Evolutionary conservation across 1,140 invertebrate genomes (phyloP), one percentile per base, ranked within the genome.

Genomic region (Pectinophora gossypiella): DNA sequence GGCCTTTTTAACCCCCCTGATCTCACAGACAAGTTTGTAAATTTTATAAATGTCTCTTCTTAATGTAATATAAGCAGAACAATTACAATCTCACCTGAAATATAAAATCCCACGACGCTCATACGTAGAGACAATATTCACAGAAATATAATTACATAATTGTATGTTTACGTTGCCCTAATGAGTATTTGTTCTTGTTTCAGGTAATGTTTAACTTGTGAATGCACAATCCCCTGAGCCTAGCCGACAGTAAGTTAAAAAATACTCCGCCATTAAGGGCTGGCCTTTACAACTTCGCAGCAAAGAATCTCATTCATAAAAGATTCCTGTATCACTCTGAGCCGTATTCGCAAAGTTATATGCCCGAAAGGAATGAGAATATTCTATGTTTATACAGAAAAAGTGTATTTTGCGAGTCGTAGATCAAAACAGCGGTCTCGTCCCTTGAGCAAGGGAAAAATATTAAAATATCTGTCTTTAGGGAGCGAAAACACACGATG

Each of bases 401-500:
- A 67, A 64, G 55, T 72, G 57, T 82, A 66, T 76, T 74, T 74
- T 70, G 59, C 56, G 65, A 68, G 69, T 64, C 72, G 68, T 74
- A 79, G 76, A 82, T 85, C 77, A 79, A 81, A 82, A 82, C 78
- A 77, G 68, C 65, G 76, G 65, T 70, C 60, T 51, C 52, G 53
- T 77, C 73, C 66, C 76, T 54, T 51, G 73, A 67, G 72, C 59
- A 44, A 59, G 42, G 48, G 64, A 23, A 60, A 72, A 73, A 75
- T 78, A 82, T 79, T 77, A 79, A 76, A 79, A 80, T 80, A 80
- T 81, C 72, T 67, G 59, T 61, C 65, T 70, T 72, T 70, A 51
- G 69, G 69, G 69, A 71, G 22, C 48, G 62, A 73, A 66, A 78
- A 76, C 76, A 76, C 72, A 75, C 64, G 72, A 78, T 69, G 71